Base-by-base conservation (phyloP, 37 sponge, comb jelly and placozoan species). In the Cliona cf. orientalis region DNA sequence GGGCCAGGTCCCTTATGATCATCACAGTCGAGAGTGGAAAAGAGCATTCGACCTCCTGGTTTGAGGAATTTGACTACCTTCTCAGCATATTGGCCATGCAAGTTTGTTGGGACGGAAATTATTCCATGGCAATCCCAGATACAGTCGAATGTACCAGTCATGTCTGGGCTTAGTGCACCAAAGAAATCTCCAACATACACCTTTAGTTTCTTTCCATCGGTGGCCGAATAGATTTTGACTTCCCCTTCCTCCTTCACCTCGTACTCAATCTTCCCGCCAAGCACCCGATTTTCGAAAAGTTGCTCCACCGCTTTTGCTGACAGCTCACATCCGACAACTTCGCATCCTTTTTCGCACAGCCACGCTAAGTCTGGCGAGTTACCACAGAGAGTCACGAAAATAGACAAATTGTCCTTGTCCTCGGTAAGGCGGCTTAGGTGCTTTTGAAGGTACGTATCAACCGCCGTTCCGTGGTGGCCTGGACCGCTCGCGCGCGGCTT, bases 1-100 rank as follows among this genome's bases (percentile, higher is more conserved):
- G 74, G 74, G 5, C 36, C 74, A 56, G 74, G 74, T 31, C 57
- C 57, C 17, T 49, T 49, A 49, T 11, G 11, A 17, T 19, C 17
- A 17, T 49, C 55, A 49, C 17, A 49, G 14, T 17, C 11, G 14
- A 49, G 14, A 49, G 55, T 49, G 11, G 55, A 49, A 17, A 49
- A 49, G 14, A 49, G 55, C 55, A 49, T 49, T 17, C 14, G 14
- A 49, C 55, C 55, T 19, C 17, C 55, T 11, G 55, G 14, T 49
- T 49, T 49, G 14, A 49, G 55, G 14, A 49, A 17, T 17, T 11
- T 49, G 14, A 19, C 17, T 49, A 49, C 14, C 55, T 49, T 49
- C 14, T 49, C 55, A 19, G 55, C 55, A 49, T 49, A 49, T 19
- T 11, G 55, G 14, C 17, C 14, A 11, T 19, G 11, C 14, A 19